Evolutionary conservation across 2,113 vertebrate species (phyloP), one percentile per base, ranked within the genome.

Genomic region (Polypterus bichir): DNA sequence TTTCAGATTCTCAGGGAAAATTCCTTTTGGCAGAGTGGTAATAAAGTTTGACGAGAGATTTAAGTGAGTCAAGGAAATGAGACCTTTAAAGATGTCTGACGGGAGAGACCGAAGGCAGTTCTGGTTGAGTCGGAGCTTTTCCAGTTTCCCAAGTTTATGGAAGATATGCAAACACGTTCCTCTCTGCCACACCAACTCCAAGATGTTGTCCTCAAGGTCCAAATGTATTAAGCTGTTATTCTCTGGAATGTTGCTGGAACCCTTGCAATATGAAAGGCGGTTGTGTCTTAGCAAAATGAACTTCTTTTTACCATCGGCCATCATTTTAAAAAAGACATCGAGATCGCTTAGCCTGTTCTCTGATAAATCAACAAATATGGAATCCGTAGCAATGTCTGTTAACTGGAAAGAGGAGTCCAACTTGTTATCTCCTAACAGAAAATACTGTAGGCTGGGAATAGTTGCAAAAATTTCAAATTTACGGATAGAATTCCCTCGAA

Each of bases 401-500:
- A 85, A 54, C 1, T 0, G 0, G 3, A 0, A 1, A 44, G 83
- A 0, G 3, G 63, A 67, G 5, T 0, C 11, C 5, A 97, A 59
- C n/a, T 83, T 91, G 68, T 95, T 95, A 60, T 83, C 77, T 1
- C 68, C 61, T 58, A 97, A 66, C 7, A 62, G 5, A 5, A 85
- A 66, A 3, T 0, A 3, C 0, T 49, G 27, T 44, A 93, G 54
- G 9, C 46, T 74, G 2, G 86, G 83, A n/a, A 85, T 62, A 0
- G 5, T 1, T 1, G 70, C 70, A 48, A 90, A 71, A 53, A 46
- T 76, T 47, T 67, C 3, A 3, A 91, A 63, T 0, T 1, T 46
- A 64, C 77, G 77, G 58, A 97, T 72, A 1, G 88, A 86, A 5
- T 97, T 98, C 58, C 91, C 90, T 1, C 60, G 73, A 60, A 97